These are phyloP conservation scores for Bombus vancouverensis DNA, from an alignment of 1,140 invertebrate genomes.

Conservation along the genomic window DNA sequence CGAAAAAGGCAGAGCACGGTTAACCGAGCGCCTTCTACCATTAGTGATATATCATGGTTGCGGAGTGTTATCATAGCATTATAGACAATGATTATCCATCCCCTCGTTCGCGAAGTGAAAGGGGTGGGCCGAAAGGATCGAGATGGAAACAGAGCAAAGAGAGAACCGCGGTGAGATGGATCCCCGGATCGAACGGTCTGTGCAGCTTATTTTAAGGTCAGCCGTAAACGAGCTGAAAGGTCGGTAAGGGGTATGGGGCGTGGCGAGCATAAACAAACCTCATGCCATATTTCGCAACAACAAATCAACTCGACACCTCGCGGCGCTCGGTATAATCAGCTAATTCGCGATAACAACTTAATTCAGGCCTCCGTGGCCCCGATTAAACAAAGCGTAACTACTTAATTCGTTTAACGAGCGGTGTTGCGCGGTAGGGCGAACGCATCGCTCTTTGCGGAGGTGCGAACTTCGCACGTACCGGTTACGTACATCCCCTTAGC, in stretches of 20 bases:
- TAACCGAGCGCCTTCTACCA: constrained; percentile 6
- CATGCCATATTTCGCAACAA: constrained; percentile 67
- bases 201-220: constrained; percentile 60
- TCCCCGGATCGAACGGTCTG: constrained; percentile 32
- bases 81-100: constrained; percentile 44
- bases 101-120: constrained; percentile 17
- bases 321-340: constrained; percentile 72
- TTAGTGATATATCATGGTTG: constrained; percentile 42
- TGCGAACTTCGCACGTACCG: constrained; percentile 46
- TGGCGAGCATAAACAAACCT: constrained; percentile 66
- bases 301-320: constrained; percentile 78
- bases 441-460: constrained; percentile 51
- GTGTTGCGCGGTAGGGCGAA: constrained; percentile 59
- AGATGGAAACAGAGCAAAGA: constrained; percentile 51
- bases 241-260: constrained; percentile 52
- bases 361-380: constrained; percentile 74
- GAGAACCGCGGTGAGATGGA: constrained; percentile 50
- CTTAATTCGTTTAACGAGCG: constrained; percentile 73
- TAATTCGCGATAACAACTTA: constrained; percentile 80
- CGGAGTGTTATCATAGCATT: constrained; percentile 42
- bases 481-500: constrained; percentile 16
- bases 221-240: constrained; percentile 60
- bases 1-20: neutral
- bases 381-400: constrained; percentile 79
- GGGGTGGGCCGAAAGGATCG: constrained; percentile 22